Conservation (phyloP, 2,888 invertebrate species). For the Monochamus alternatus region DNA sequence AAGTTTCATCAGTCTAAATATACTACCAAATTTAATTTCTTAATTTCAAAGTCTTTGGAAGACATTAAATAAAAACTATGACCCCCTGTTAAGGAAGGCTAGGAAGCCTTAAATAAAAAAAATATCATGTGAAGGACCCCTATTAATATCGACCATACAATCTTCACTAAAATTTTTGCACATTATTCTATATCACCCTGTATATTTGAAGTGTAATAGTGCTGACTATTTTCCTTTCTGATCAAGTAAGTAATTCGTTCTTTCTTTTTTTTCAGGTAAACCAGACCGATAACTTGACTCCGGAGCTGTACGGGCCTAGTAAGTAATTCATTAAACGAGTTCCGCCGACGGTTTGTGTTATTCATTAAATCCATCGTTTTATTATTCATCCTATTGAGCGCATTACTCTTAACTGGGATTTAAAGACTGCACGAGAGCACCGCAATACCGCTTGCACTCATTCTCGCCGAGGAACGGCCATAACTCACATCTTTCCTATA, state of each 20-base stretch:
- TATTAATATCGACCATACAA: too few species aligned
- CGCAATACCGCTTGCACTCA: not conserved
- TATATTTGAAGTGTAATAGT: too few species aligned
- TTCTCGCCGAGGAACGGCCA: not conserved
- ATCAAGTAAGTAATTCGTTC: not conserved
- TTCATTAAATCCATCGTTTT: slow-evolving; percentile 19
- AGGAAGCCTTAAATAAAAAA: too few species aligned
- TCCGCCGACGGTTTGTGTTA: slow-evolving; percentile 12
- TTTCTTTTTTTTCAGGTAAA: slow-evolving; percentile 11
- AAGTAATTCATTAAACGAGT: slow-evolving; percentile 26
- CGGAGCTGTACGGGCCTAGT: not conserved
- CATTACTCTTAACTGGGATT: slow-evolving; percentile 3
- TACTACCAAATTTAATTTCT: too few species aligned
- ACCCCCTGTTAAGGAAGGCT: too few species aligned
- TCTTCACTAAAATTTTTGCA: too few species aligned
- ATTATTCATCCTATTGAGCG: slow-evolving; percentile 23
- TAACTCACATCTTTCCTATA: too few species aligned
- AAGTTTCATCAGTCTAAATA: too few species aligned
- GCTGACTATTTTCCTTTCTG: not conserved
- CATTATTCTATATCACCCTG: too few species aligned
- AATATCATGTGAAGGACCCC: too few species aligned
- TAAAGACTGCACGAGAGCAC: not conserved
- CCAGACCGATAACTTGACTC: not conserved
- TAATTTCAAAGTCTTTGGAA: too few species aligned
- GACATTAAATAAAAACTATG: too few species aligned